These are phyloP conservation scores for Scrobipalpa costella DNA, from an alignment of 2,888 invertebrate genomes.

Conservation along the genomic window DNA sequence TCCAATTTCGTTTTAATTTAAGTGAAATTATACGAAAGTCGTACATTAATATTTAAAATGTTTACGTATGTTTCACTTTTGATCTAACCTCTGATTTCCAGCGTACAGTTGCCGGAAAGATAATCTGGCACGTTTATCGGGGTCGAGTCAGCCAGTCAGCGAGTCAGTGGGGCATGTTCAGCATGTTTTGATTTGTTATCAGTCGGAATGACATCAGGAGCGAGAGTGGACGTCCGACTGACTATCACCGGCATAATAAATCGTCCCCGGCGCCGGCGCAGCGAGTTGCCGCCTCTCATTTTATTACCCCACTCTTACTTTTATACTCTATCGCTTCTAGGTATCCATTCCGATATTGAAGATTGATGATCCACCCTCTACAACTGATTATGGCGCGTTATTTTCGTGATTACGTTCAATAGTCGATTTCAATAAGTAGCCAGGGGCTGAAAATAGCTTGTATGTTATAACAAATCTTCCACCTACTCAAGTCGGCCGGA, in stretches of 20 bases:
- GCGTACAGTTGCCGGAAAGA: background rate
- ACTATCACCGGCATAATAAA: constrained; percentile 50
- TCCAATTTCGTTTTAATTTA: no score
- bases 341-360: constrained; percentile 9
- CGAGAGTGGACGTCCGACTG: constrained; percentile 47
- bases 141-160: constrained; percentile 13
- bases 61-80: constrained; percentile 3
- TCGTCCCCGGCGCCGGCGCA: constrained; percentile 49
- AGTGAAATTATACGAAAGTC: no score
- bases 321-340: constrained; percentile 49
- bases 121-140: constrained; percentile 11
- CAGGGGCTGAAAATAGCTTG: background rate
- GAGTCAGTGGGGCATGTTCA: constrained; percentile 20
- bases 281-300: constrained; percentile 58
- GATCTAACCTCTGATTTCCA: background rate
- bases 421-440: background rate
- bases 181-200: constrained; percentile 29
- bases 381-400: background rate
- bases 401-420: background rate
- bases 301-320: constrained; percentile 72
- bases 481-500: no score
- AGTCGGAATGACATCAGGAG: constrained; percentile 40
- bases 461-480: no score
- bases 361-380: constrained; percentile 5
- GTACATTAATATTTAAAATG: background rate